These are phyloP conservation scores for Tetragnatha versicolor DNA, from an alignment of 1,140 invertebrate genomes.

Conservation along the genomic window DNA sequence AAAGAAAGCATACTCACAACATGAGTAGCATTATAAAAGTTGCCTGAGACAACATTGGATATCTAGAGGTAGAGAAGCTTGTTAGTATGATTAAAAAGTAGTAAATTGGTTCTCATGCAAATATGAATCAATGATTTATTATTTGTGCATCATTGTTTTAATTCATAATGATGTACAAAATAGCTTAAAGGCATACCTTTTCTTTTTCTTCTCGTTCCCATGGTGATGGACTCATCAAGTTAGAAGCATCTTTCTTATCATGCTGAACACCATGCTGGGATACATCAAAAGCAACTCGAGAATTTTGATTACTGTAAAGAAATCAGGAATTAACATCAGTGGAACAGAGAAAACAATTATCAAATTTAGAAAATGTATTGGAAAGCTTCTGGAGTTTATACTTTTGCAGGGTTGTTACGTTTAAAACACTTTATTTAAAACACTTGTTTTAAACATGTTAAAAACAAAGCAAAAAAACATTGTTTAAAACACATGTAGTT, in stretches of 20 bases:
- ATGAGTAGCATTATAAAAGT: slow-evolving; percentile 53
- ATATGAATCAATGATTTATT: neutral
- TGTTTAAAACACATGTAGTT: too few species aligned
- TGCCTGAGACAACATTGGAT: slow-evolving; percentile 33
- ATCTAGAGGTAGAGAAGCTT: slow-evolving; percentile 48
- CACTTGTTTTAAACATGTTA: too few species aligned
- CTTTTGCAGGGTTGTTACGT: too few species aligned
- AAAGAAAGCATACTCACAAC: slow-evolving; percentile 50
- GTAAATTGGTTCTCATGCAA: neutral
- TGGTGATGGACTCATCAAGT: slow-evolving; percentile 72
- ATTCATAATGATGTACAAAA: neutral
- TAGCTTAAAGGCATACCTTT: slow-evolving; percentile 67
- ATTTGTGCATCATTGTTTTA: neutral
- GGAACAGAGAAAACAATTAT: too few species aligned
- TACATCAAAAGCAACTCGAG: slow-evolving; percentile 30
- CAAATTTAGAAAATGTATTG: too few species aligned
- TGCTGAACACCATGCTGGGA: slow-evolving; percentile 9
- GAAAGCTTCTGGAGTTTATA: too few species aligned
- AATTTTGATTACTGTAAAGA: slow-evolving; percentile 23
- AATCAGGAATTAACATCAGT: neutral
- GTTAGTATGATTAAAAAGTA: slow-evolving; percentile 42
- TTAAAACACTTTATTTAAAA: too few species aligned
- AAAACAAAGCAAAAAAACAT: too few species aligned
- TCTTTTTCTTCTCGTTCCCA: slow-evolving; percentile 90
- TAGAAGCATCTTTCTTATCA: slow-evolving; percentile 49